Conservation (phyloP, 2,113 vertebrate species). For the Limnothrissa miodon region DNA sequence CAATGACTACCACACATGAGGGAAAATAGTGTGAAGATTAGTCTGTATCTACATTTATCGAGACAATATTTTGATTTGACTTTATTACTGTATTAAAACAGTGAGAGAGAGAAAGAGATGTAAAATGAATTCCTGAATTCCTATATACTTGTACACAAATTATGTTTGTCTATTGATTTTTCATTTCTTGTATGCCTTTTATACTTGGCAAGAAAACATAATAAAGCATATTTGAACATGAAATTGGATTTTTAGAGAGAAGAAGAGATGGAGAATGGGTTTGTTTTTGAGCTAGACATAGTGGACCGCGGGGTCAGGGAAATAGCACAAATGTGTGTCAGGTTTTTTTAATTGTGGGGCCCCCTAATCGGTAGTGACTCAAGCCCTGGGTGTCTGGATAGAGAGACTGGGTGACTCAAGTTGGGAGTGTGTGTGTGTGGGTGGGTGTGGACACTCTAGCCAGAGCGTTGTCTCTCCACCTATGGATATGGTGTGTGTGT, state of each 20-base stretch:
- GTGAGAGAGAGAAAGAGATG: not conserved
- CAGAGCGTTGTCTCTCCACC: not conserved
- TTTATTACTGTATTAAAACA: not conserved
- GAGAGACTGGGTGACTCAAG: constrained; percentile 42
- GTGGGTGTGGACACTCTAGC: not conserved
- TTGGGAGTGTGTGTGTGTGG: not conserved
- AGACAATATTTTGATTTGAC: not conserved
- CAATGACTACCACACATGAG: not conserved
- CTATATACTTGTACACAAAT: no score
- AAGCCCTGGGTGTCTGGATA: constrained; percentile 40
- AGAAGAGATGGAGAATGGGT: constrained; percentile 23
- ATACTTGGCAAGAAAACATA: no score
- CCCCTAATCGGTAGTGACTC: constrained; percentile 54
- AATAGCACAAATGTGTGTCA: constrained; percentile 51
- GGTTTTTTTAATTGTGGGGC: constrained; percentile 45
- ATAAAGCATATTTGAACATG: no score
- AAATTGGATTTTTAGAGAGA: no score
- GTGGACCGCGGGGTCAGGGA: constrained; percentile 39
- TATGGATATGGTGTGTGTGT: not conserved
- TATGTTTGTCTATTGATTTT: no score
- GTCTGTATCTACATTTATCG: no score
- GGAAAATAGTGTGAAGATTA: not conserved
- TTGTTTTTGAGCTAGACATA: constrained; percentile 46
- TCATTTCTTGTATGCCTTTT: no score
- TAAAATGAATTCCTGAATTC: constrained; percentile 40